Evolutionary conservation across 2,888 invertebrate genomes (phyloP).

Genomic region (Spisula solida): DNA sequence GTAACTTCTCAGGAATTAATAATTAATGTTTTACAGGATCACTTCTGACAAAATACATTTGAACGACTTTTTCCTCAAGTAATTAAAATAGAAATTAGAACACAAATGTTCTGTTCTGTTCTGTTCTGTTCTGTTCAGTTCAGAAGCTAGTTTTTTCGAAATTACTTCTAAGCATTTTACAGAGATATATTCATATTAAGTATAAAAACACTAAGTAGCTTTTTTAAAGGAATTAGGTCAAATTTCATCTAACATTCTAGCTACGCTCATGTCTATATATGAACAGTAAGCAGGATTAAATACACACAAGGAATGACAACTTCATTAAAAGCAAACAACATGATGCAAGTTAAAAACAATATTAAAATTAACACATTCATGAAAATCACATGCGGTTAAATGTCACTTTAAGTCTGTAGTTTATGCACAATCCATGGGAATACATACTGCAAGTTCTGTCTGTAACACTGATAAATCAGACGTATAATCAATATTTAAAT

Average conservation of each 20-base stretch:
- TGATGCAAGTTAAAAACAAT: conserved; percentile 19
- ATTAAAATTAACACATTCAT: conserved; percentile 18
- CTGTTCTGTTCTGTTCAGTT: no score
- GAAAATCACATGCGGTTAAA: conserved; percentile 42
- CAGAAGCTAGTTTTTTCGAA: no score
- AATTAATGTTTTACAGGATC: not conserved
- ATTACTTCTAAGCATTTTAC: no score
- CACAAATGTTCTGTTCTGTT: not conserved
- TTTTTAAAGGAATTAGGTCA: no score
- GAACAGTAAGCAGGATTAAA: not conserved
- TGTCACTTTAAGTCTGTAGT: conserved; percentile 22
- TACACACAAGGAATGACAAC: not conserved
- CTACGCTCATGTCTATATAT: not conserved
- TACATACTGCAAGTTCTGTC: conserved; percentile 23
- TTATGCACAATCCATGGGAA: conserved; percentile 25
- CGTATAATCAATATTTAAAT: not conserved
- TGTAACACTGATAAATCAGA: conserved; percentile 10
- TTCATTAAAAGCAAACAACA: conserved; percentile 22
- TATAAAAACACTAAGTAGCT: no score
- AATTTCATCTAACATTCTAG: not conserved
- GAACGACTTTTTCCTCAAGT: not conserved
- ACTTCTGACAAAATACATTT: not conserved
- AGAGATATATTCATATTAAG: no score
- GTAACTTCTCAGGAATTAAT: not conserved
- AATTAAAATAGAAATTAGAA: not conserved